phyloP scores from a whole-genome alignment of 2,113 vertebrate species.

The Ciconia maguari region DNA sequence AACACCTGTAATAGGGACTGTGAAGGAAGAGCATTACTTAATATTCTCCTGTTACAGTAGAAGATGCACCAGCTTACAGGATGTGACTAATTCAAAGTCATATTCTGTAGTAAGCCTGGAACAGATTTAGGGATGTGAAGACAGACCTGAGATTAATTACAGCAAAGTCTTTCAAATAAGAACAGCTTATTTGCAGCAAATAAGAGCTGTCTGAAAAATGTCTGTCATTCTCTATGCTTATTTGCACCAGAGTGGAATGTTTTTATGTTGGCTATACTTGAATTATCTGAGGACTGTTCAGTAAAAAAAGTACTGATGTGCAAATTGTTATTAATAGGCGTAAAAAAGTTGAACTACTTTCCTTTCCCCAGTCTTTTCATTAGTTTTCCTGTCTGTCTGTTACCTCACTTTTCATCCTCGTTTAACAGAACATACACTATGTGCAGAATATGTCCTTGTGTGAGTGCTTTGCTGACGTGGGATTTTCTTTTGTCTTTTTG shows the following conservation, averaged over 20 bases:
- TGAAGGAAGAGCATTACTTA: not conserved
- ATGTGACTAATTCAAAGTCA: not conserved
- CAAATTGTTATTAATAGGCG: not conserved
- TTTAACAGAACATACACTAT: not conserved
- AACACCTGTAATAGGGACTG: not conserved
- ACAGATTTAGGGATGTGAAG: not conserved
- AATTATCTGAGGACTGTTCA: not conserved
- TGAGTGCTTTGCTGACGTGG: not conserved
- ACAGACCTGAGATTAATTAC: not conserved
- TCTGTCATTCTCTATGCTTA: not conserved
- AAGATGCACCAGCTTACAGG: not conserved
- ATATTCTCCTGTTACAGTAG: not conserved
- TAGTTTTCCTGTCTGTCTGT: not conserved
- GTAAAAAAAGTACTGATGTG: not conserved
- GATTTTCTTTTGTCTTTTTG: not conserved
- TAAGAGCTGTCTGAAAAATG: not conserved
- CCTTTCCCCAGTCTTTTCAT: not conserved
- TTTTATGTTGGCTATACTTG: not conserved
- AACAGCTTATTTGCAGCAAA: not conserved
- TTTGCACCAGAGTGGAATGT: not conserved
- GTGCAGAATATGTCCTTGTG: not conserved
- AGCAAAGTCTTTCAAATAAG: not conserved
- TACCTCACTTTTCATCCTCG: rapidly evolving
- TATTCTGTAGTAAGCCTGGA: not conserved
- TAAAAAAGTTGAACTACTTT: not conserved